Evolutionary conservation across 2,888 invertebrate species (phyloP), one percentile per base, ranked within the genome.

Genomic region (Asteroscopus sphinx): DNA sequence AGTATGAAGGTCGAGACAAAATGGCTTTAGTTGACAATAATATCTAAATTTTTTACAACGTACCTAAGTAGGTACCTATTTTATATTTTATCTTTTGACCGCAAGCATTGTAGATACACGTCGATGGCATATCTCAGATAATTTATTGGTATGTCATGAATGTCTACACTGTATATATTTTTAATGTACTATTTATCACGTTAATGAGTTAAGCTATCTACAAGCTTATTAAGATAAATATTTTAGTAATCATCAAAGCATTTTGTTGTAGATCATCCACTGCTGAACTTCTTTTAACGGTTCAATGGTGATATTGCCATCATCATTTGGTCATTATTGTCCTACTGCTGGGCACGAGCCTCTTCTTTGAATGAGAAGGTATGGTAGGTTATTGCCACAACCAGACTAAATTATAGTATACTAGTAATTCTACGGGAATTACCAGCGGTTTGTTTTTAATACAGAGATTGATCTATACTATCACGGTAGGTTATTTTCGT

Each of bases 111-210:
- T 55, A 49, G 35, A 55, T 59, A 68, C 33, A 48, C 37, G 13
- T 36, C 48, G 48, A 52, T 39, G 48, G 44, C 44, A 47, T 68
- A 62, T 56, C 68, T 35, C 26, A 48, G 54, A 73, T 68, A 61
- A 67, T 68, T 42, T 68, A 68, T 73, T 42, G 42, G 46, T 28
- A 47, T 57, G 53, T 68, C 68, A 60, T 46, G 37, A 67, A 59
- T 56, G 67, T 48, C 52, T 53, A 45, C 47, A 60, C 47, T 17
- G 46, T 56, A 36, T 67, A 33, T 47, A 37, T 54, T 15, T 59
- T n/a, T n/a, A 21, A 21, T 21, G 21, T 21, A 48, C 30, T 39
- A 47, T 46, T 44, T 68, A 67, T 55, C 61, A 45, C 68, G 3
- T 32, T 55, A 72, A 51, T 26, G 35, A 71, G 12, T 44, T 49